Evolutionary conservation across 2,113 vertebrate genomes (phyloP).

Genomic region (Synodontis membranacea): DNA sequence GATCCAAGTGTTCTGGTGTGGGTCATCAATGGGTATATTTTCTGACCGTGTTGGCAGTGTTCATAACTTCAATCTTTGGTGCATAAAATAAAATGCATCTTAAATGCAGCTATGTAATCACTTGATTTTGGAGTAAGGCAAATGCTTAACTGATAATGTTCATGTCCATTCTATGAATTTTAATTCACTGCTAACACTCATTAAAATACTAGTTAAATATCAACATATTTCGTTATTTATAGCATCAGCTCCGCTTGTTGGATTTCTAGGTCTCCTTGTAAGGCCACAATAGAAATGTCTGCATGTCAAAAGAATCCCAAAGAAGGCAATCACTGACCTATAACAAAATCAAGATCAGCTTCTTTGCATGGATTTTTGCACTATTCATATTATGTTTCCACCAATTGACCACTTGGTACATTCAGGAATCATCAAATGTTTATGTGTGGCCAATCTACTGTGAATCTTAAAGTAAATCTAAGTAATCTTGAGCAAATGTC

Average conservation of each 20-base stretch:
- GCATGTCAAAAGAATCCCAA: background rate
- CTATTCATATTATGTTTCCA: background rate
- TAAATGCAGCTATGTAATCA: background rate
- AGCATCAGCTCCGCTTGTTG: background rate
- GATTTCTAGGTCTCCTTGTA: background rate
- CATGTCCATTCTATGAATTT: background rate
- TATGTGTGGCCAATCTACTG: background rate
- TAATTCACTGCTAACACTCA: background rate
- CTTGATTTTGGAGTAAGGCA: background rate
- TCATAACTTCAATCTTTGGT: background rate
- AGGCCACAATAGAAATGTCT: background rate
- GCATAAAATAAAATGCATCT: background rate
- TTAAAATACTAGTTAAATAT: background rate
- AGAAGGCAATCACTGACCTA: background rate
- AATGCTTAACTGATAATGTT: background rate
- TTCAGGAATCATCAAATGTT: background rate
- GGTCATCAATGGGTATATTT: too few species aligned
- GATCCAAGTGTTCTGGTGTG: background rate
- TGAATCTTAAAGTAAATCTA: too few species aligned
- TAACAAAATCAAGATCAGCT: background rate
- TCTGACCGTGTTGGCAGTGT: background rate
- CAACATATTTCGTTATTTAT: background rate
- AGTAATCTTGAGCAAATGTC: background rate
- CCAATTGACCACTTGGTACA: background rate
- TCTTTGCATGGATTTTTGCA: background rate